phyloP scores from a whole-genome alignment of 2,113 vertebrate species.

The Theropithecus gelada region DNA sequence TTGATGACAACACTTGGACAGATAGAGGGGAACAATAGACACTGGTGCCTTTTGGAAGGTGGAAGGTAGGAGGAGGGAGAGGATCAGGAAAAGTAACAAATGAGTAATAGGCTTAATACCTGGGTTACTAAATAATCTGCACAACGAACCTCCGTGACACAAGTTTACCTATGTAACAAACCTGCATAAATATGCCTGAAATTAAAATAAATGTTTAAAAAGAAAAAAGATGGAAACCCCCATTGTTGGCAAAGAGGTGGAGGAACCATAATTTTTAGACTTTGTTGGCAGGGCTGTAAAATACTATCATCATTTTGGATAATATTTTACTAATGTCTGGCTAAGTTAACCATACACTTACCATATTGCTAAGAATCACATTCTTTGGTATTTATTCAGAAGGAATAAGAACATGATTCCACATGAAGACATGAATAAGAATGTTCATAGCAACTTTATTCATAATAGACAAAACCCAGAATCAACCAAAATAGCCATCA shows the following conservation, averaged over 20 bases:
- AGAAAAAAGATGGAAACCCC: background rate
- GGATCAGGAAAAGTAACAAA: too few species aligned
- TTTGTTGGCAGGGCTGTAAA: background rate
- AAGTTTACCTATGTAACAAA: too few species aligned
- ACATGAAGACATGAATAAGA: background rate
- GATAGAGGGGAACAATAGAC: too few species aligned
- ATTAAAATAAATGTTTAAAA: too few species aligned
- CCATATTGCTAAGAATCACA: background rate
- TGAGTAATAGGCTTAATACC: too few species aligned
- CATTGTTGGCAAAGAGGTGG: too few species aligned
- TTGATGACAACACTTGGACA: too few species aligned
- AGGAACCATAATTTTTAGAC: accelerated
- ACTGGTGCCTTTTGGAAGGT: too few species aligned
- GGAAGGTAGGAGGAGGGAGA: too few species aligned
- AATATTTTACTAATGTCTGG: background rate
- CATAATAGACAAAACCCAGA: background rate
- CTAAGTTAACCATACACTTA: background rate
- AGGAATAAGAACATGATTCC: background rate
- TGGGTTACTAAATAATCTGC: too few species aligned
- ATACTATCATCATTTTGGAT: background rate
- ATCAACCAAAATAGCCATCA: background rate
- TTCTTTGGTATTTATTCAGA: background rate
- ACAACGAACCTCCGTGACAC: too few species aligned
- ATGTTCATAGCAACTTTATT: background rate
- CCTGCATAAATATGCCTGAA: too few species aligned